Evolutionary conservation across 2,888 invertebrate genomes (phyloP).

Genomic region (Eristalinus aeneus): DNA sequence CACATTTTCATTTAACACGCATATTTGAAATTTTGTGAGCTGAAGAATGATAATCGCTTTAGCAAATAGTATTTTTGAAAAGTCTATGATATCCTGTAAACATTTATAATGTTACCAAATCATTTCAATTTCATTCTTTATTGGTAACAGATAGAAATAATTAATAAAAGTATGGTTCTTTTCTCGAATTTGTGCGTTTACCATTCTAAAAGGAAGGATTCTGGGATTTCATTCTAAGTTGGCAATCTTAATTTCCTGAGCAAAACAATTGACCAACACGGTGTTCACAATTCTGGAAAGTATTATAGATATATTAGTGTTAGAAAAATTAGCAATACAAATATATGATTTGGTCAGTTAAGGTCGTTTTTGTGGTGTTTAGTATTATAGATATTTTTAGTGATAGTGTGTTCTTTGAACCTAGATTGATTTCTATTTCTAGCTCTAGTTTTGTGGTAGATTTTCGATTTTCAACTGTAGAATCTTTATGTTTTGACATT

Average conservation of each 20-base stretch:
- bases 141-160: background rate
- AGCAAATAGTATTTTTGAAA: background rate
- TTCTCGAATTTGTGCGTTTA: background rate
- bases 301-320: background rate
- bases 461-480: background rate
- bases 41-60: background rate
- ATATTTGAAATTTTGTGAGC: background rate
- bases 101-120: conserved; percentile 7
- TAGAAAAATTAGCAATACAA: too few species aligned
- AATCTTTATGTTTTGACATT: background rate
- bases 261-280: background rate
- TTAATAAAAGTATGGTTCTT: conserved; percentile 7
- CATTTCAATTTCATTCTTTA: conserved; percentile 6
- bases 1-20: background rate
- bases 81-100: background rate
- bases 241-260: background rate
- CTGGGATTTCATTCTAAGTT: background rate
- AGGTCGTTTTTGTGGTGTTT: background rate
- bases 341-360: background rate
- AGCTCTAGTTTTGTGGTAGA: conserved; percentile 32
- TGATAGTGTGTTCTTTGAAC: conserved; percentile 2
- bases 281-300: background rate
- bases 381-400: background rate
- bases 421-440: background rate
- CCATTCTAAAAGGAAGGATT: background rate